phyloP scores from a whole-genome alignment of 2,888 invertebrate species.

The Parnassius mnemosyne region DNA sequence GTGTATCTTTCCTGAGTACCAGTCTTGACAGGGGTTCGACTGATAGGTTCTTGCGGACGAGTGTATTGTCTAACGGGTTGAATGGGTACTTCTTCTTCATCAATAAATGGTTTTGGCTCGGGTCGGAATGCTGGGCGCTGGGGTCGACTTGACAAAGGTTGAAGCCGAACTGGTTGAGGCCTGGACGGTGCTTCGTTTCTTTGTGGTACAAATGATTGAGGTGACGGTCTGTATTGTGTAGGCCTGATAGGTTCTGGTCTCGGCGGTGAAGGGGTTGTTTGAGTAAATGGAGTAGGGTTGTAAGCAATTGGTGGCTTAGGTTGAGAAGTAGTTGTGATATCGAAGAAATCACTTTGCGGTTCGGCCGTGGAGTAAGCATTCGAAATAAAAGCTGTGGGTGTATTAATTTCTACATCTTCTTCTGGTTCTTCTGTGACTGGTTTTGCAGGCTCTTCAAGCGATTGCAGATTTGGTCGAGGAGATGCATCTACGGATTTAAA shows the following conservation, averaged over 20 bases:
- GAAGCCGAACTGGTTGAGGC: slow-evolving; percentile 68
- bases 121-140: slow-evolving; percentile 77
- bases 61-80: slow-evolving; percentile 72
- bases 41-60: slow-evolving; percentile 65
- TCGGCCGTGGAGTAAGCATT: slow-evolving; percentile 66
- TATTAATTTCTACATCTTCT: slow-evolving; percentile 80
- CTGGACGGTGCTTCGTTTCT: slow-evolving; percentile 60
- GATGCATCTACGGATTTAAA: slow-evolving; percentile 72
- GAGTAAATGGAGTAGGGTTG: slow-evolving; percentile 66
- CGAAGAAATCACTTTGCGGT: slow-evolving; percentile 71
- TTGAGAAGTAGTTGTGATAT: slow-evolving; percentile 69
- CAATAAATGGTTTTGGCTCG: slow-evolving; percentile 67
- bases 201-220: slow-evolving; percentile 63
- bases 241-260: slow-evolving; percentile 70
- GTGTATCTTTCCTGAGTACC: slow-evolving; percentile 67
- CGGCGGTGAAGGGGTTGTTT: slow-evolving; percentile 56
- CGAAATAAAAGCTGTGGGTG: slow-evolving; percentile 73
- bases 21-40: slow-evolving; percentile 58
- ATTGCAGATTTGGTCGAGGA: slow-evolving; percentile 69
- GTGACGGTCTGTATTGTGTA: slow-evolving; percentile 69
- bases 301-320: slow-evolving; percentile 70
- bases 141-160: slow-evolving; percentile 73
- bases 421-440: slow-evolving; percentile 86
- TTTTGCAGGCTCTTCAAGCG: slow-evolving; percentile 77
- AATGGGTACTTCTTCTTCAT: slow-evolving; percentile 67